phyloP scores from a whole-genome alignment of 2,113 vertebrate species.

The Grantiella picta region DNA sequence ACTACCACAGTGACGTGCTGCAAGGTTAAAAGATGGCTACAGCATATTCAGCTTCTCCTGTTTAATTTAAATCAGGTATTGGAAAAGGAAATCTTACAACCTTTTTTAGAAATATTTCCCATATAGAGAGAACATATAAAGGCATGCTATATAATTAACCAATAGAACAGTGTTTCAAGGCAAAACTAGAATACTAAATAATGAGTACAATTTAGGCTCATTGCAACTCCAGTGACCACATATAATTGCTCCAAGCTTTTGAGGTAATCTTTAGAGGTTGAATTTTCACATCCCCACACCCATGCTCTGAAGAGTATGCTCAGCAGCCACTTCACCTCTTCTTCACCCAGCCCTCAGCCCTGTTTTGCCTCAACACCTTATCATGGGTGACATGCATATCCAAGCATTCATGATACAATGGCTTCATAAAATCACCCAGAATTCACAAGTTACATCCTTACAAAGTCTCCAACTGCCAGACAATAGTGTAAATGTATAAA shows the following conservation, averaged over 20 bases:
- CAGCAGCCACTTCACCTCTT: neutral
- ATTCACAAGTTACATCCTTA: neutral
- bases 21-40: neutral
- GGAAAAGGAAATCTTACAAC: neutral
- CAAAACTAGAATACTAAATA: neutral
- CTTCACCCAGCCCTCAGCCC: neutral
- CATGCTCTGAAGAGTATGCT: neutral
- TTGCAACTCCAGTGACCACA: neutral
- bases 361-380: neutral
- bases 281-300: neutral
- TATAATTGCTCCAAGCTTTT: neutral
- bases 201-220: neutral
- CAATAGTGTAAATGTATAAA: neutral
- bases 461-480: neutral
- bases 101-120: neutral
- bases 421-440: neutral
- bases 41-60: neutral
- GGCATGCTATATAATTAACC: neutral
- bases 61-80: neutral
- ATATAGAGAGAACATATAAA: neutral
- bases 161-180: neutral
- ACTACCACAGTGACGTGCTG: neutral
- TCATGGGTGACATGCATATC: neutral
- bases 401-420: neutral
- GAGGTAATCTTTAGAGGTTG: neutral